Conservation (phyloP, 2,888 invertebrate genomes). For the Drosophila colorata region DNA sequence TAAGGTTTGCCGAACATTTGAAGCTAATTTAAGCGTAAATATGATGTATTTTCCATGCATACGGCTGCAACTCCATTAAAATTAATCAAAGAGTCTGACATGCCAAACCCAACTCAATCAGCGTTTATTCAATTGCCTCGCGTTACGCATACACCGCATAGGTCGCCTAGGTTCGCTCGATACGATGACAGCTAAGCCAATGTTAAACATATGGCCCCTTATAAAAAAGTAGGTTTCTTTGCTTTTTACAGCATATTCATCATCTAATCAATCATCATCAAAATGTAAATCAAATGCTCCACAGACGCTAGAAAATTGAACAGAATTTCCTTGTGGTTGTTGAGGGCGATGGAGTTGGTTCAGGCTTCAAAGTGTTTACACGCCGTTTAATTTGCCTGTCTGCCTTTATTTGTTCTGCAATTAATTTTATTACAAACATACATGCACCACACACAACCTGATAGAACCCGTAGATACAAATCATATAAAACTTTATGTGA, state of each 20-base stretch:
- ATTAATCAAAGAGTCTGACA: conserved; percentile 42
- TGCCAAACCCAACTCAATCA: conserved; percentile 55
- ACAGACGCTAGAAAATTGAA: conserved; percentile 45
- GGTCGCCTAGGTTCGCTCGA: neutral
- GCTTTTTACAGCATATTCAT: conserved; percentile 39
- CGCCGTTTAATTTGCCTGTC: conserved; percentile 77
- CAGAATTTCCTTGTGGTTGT: conserved; percentile 44
- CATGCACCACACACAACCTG: conserved; percentile 2
- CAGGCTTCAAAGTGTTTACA: conserved; percentile 77
- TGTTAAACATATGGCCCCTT: conserved; percentile 34
- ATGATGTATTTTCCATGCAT: conserved; percentile 13
- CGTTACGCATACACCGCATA: conserved; percentile 53
- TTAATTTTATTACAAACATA: conserved; percentile 72
- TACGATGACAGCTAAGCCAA: conserved; percentile 39
- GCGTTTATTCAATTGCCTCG: conserved; percentile 47
- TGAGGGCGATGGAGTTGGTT: conserved; percentile 12
- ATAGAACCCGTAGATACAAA: conserved; percentile 63
- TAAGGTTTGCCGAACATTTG: neutral
- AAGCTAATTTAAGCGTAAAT: conserved; percentile 28
- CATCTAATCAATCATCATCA: conserved; percentile 71
- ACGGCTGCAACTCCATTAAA: conserved; percentile 8
- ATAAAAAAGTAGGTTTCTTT: conserved; percentile 10
- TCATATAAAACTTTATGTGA: conserved; percentile 71
- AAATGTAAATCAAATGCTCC: conserved; percentile 61
- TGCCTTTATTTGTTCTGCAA: conserved; percentile 76